phyloP scores from a whole-genome alignment of 2,113 vertebrate species.

The Ceuthmochares aereus region DNA sequence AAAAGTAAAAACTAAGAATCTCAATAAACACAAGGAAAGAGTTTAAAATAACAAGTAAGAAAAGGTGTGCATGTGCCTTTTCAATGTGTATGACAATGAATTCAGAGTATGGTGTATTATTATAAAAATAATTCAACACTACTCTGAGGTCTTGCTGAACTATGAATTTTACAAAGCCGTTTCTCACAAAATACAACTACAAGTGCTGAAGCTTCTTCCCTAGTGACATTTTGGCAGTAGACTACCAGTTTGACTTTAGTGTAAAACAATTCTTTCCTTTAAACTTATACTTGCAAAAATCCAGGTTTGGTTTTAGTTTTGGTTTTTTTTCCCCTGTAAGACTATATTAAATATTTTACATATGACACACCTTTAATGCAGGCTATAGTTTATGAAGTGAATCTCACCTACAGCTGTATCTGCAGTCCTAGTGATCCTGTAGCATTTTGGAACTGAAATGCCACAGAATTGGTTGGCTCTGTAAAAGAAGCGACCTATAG shows the following conservation, averaged over 20 bases:
- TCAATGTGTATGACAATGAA: background rate
- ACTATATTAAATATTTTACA: background rate
- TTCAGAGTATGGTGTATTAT: background rate
- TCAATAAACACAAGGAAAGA: background rate
- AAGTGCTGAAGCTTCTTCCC: background rate
- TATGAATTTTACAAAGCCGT: background rate
- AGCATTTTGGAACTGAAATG: background rate
- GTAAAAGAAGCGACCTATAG: background rate
- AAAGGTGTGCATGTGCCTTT: background rate
- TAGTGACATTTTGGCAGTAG: background rate
- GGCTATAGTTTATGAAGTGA: background rate
- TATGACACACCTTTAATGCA: background rate
- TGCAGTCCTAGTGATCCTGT: background rate
- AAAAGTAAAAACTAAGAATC: background rate
- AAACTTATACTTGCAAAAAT: background rate
- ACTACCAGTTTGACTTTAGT: background rate
- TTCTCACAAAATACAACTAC: background rate
- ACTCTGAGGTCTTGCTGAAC: background rate
- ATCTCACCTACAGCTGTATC: background rate
- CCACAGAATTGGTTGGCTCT: background rate
- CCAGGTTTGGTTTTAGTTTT: background rate
- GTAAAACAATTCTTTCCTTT: background rate
- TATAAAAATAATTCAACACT: background rate
- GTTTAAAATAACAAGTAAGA: background rate
- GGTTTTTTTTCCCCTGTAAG: background rate